Evolutionary conservation across 23 tunicate species (phyloP).

Genomic region (Styela plicata): DNA sequence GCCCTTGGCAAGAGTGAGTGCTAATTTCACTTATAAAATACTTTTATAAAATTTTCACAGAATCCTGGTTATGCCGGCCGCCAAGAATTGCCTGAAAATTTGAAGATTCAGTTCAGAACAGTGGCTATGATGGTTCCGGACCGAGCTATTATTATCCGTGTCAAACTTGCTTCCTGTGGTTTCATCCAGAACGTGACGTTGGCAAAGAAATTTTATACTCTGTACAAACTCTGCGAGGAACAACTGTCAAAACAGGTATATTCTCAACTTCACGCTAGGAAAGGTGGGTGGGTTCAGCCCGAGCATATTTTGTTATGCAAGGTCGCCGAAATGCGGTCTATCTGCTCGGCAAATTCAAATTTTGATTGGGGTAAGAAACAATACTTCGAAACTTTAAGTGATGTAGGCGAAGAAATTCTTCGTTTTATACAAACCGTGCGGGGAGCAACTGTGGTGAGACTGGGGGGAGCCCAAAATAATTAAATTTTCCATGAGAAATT

Average conservation of each 20-base stretch:
- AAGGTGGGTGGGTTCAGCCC: too few relatives aligned
- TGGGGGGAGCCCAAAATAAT: too few relatives aligned
- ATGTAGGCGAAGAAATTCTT: constrained; percentile 90
- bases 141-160: constrained; percentile 97
- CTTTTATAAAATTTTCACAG: too few relatives aligned
- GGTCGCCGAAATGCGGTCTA: too few relatives aligned
- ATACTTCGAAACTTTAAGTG: too few relatives aligned
- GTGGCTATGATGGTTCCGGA: constrained; percentile 99
- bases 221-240: constrained; percentile 99
- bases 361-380: too few relatives aligned
- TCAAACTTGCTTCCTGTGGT: constrained; percentile 98
- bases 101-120: constrained; percentile 97
- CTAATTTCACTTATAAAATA: too few relatives aligned
- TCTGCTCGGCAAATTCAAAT: too few relatives aligned
- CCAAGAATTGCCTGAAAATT: constrained; percentile 97
- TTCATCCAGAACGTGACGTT: constrained; percentile 87
- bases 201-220: constrained; percentile 95
- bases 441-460: constrained; percentile 98
- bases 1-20: too few relatives aligned
- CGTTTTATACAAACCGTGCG: constrained; percentile 95
- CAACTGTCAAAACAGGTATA: constrained; percentile 99
- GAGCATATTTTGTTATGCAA: too few relatives aligned
- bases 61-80: constrained; percentile 99
- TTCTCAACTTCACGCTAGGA: too few relatives aligned
- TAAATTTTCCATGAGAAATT: too few relatives aligned